Conservation (phyloP, 2,888 invertebrate species). For the Apamea monoglypha region DNA sequence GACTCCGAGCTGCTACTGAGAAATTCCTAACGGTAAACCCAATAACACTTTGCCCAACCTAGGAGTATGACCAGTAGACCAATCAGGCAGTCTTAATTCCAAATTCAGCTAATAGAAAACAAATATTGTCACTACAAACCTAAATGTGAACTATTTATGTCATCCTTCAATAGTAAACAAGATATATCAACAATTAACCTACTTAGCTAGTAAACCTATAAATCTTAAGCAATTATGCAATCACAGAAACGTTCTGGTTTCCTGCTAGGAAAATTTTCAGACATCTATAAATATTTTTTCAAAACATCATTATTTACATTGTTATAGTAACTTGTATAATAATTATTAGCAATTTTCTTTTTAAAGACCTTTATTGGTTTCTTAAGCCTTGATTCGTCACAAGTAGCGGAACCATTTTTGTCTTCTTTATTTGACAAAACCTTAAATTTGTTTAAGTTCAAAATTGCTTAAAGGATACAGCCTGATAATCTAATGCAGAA, state of each 20-base stretch:
- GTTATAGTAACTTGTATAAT: neutral
- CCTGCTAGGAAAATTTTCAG: neutral
- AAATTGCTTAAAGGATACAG: neutral
- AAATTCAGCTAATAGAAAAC: neutral
- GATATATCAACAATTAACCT: conserved; percentile 41
- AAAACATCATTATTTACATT: neutral
- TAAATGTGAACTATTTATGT: conserved; percentile 19
- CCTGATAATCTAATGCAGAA: neutral
- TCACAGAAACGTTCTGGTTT: neutral
- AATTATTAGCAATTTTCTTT: neutral
- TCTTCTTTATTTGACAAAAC: neutral
- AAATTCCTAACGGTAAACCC: too few relatives aligned
- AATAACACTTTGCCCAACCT: too few relatives aligned
- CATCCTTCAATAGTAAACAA: conserved; percentile 25
- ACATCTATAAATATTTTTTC: neutral
- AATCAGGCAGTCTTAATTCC: too few relatives aligned
- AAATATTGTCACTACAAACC: neutral
- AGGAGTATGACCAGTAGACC: too few relatives aligned
- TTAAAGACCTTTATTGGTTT: neutral
- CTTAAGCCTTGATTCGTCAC: neutral
- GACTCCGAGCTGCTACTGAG: too few relatives aligned
- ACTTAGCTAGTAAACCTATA: conserved; percentile 19
- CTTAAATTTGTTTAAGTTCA: too few relatives aligned
- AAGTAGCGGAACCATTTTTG: too few relatives aligned
- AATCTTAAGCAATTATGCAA: conserved; percentile 9